Conservation (phyloP, 2,888 invertebrate genomes). For the Stenurella melanura region DNA sequence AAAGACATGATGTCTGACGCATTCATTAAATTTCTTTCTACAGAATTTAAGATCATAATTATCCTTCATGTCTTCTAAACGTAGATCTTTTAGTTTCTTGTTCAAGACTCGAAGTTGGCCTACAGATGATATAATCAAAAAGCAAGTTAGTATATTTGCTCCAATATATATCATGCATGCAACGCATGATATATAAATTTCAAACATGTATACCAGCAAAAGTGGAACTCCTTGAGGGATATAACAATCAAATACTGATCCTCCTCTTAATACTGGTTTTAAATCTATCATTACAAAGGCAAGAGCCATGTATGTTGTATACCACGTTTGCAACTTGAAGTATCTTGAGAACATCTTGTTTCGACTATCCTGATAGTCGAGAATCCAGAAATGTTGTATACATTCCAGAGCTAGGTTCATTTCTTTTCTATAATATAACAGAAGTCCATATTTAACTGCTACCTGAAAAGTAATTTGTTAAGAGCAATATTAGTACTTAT, state of each 20-base stretch:
- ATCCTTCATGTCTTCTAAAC: neutral
- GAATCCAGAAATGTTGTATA: neutral
- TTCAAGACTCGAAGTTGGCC: slow-evolving; percentile 50
- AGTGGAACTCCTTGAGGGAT: neutral
- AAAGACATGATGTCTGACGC: neutral
- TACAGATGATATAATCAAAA: neutral
- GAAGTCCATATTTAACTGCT: neutral
- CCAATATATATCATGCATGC: neutral
- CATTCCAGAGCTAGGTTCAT: neutral
- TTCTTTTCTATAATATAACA: neutral
- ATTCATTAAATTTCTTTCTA: neutral
- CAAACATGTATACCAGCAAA: neutral
- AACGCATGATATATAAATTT: neutral
- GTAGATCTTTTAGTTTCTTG: slow-evolving; percentile 38
- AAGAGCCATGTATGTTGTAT: neutral
- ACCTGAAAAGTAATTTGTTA: neutral
- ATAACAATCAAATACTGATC: neutral
- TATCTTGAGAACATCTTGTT: neutral
- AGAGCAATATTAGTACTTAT: too few species aligned
- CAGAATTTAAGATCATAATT: neutral
- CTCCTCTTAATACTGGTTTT: neutral
- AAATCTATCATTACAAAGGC: neutral
- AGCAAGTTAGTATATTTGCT: neutral
- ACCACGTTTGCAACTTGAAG: neutral
- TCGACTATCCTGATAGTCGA: neutral